Evolutionary conservation across 2,888 invertebrate species (phyloP), one percentile per base, ranked within the genome.

Genomic region (Trichacis sp.): DNA sequence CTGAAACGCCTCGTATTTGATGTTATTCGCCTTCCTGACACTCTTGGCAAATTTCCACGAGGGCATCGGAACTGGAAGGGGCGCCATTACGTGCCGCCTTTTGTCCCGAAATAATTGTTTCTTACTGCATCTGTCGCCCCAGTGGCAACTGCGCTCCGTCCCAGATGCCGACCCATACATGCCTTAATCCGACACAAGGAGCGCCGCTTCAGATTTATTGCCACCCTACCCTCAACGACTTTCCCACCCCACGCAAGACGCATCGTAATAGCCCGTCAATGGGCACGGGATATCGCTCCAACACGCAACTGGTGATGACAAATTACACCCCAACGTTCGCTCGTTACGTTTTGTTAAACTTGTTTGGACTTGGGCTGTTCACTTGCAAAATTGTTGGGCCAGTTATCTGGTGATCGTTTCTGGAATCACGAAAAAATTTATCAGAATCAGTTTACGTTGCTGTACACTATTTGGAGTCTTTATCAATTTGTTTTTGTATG

Each of bases 11-110:
- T n/a, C 45, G 48, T 9, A 14, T 30, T 40, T 47, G 49, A 24
- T 56, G 56, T 49, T 49, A 56, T 43, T 49, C 54, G 49, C 57
- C 64, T 60, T 62, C 53, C 61, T 69, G 71, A 73, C 74, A 70
- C 73, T 74, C 72, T 76, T 79, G 79, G 77, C 79, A 78, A 78
- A 77, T 77, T 77, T 77, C 78, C 79, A 78, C 68, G 60, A 51
- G 57, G 59, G n/a, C 2, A 56, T 59, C 68, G 36, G 42, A 18
- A 48, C 8, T n/a, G 8, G 18, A 3, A 19, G 46, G 29, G 38
- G 46, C 30, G 52, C 53, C 36, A 30, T 54, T 53, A 69, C 68
- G 71, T 68, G 70, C 72, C 76, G 77, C 78, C 79, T 77, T 77
- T 78, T 75, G 74, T 77, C 73, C 73, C 71, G 52, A 63, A 74